Conservation (phyloP, 2,888 invertebrate genomes). For the Proisotoma minuta region DNA sequence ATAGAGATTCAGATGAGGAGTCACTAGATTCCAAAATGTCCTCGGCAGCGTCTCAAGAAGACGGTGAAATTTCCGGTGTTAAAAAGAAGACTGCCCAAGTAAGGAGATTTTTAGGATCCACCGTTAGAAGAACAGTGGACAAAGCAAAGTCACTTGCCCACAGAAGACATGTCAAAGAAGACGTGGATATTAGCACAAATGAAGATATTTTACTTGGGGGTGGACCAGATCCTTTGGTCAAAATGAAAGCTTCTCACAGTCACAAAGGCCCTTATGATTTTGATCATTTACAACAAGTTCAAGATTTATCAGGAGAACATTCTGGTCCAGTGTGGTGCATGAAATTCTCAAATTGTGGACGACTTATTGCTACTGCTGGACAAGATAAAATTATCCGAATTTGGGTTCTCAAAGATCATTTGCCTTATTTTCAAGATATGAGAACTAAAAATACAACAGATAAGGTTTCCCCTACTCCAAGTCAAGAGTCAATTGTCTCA, state of each 20-base stretch:
- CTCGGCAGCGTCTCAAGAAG: conserved; percentile 56
- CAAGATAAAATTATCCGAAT: conserved; percentile 90
- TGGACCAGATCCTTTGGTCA: conserved; percentile 46
- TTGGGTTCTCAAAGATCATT: conserved; percentile 89
- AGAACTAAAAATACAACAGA: conserved; percentile 89
- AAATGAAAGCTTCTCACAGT: conserved; percentile 84
- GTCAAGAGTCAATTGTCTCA: conserved; percentile 83
- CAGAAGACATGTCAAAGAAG: conserved; percentile 68
- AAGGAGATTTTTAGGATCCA: conserved; percentile 66
- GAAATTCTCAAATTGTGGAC: conserved; percentile 94
- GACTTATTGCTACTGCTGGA: conserved; percentile 92
- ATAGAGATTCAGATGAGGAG: conserved; percentile 72
- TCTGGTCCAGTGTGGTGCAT: conserved; percentile 97
- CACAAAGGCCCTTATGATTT: conserved; percentile 98
- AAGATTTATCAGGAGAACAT: conserved; percentile 61
- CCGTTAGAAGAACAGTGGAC: conserved; percentile 84
- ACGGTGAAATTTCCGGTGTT: conserved; percentile 51
- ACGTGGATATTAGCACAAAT: conserved; percentile 76
- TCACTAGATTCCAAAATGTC: conserved; percentile 63
- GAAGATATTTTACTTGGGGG: conserved; percentile 59
- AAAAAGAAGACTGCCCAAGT: conserved; percentile 52
- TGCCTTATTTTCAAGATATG: conserved; percentile 79
- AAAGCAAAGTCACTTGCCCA: conserved; percentile 86
- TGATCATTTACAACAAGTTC: conserved; percentile 81
- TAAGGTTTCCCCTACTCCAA: conserved; percentile 86